phyloP scores from a whole-genome alignment of 2,888 invertebrate genomes.

The Rotaria macrura region DNA sequence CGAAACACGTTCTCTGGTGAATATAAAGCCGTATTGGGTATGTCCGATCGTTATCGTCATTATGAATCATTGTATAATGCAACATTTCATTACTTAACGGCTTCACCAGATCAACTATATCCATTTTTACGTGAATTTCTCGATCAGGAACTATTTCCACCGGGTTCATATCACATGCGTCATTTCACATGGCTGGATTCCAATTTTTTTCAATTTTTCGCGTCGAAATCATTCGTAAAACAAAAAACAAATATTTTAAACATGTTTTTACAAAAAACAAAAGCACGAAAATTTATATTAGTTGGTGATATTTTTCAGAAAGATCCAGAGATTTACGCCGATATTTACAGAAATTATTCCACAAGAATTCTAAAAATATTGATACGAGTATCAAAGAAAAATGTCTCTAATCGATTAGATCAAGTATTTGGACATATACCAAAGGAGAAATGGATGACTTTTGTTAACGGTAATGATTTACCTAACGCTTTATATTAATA shows the following conservation, averaged over 20 bases:
- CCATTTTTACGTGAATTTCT: constrained; percentile 21
- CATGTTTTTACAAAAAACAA: not conserved
- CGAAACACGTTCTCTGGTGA: not conserved
- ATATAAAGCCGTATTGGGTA: not conserved
- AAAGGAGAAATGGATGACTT: not conserved
- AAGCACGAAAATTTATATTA: not conserved
- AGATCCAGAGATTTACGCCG: constrained; percentile 16
- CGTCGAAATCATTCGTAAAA: not conserved
- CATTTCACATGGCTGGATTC: constrained; percentile 15
- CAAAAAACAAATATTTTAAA: constrained; percentile 5
- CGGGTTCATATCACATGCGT: constrained; percentile 5
- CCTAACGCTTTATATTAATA: not conserved
- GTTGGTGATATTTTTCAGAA: constrained; percentile 15
- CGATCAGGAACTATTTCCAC: not conserved
- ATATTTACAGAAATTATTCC: not conserved
- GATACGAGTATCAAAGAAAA: not conserved
- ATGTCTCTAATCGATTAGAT: not conserved
- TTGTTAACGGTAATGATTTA: not conserved
- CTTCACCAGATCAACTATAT: constrained; percentile 4
- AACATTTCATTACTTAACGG: constrained; percentile 17
- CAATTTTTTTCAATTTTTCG: not conserved
- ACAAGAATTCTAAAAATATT: not conserved
- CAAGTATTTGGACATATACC: not conserved
- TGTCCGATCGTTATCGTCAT: not conserved
- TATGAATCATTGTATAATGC: not conserved